A percentile compares a stretch with the other conserved stretches of the same genome.
Conservation (phyloP, 2,888 invertebrate species). For the Tetranychus piercei region DNA sequence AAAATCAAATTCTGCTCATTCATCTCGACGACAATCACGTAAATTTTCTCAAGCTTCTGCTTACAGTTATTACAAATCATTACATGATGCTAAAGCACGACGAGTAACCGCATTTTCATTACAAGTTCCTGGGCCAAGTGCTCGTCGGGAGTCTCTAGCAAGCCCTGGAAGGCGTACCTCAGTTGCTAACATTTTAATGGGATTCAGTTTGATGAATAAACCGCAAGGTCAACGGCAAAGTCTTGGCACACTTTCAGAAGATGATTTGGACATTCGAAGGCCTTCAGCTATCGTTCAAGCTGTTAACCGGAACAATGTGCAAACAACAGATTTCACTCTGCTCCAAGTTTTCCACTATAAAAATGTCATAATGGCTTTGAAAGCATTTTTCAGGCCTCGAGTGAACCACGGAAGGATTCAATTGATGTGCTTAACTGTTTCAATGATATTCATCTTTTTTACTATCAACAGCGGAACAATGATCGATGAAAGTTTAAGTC, state of each 20-base stretch:
- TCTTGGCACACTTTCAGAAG: neutral
- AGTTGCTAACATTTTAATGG: neutral
- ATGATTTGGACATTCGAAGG: neutral
- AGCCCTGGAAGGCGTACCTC: neutral
- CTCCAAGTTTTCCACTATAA: neutral
- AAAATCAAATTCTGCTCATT: neutral
- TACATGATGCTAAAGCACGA: neutral
- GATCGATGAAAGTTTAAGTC: neutral
- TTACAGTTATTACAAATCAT: neutral
- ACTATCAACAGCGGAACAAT: neutral
- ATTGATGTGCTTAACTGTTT: neutral
- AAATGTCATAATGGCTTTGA: neutral
- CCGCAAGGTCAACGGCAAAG: neutral
- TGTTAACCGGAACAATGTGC: neutral
- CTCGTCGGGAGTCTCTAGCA: neutral
- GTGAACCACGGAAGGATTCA: neutral
- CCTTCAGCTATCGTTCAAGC: neutral
- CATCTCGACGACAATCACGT: neutral
- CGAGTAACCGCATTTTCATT: neutral
- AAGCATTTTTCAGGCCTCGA: neutral
- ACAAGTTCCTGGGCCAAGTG: neutral
- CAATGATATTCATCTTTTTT: neutral
- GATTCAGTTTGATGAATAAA: neutral
- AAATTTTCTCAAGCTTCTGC: neutral
- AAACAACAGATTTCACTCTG: neutral